phyloP scores from a whole-genome alignment of 2,888 invertebrate species.

The Azorinus chamasolen region DNA sequence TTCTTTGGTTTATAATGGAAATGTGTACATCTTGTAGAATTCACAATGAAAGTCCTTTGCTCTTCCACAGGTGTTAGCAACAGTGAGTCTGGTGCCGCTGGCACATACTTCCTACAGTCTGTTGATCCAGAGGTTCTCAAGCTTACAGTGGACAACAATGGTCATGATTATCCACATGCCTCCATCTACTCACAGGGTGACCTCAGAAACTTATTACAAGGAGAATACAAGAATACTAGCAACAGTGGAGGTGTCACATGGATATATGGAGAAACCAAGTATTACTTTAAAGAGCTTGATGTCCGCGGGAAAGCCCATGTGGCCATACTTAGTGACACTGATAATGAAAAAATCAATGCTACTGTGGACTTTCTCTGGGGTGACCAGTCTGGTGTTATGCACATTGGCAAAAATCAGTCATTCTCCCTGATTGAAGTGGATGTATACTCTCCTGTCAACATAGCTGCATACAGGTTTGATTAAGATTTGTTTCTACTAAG shows the following conservation, averaged over 20 bases:
- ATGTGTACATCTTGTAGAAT: no score
- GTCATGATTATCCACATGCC: constrained; percentile 69
- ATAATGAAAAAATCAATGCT: constrained; percentile 48
- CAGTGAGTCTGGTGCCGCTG: constrained; percentile 76
- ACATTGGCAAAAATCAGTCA: constrained; percentile 70
- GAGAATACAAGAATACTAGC: constrained; percentile 68
- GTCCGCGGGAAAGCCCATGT: constrained; percentile 77
- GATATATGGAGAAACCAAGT: constrained; percentile 60
- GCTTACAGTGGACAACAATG: constrained; percentile 71
- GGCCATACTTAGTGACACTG: constrained; percentile 73
- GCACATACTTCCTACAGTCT: constrained; percentile 71
- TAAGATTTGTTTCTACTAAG: not conserved
- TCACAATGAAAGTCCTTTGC: no score
- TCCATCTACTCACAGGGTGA: constrained; percentile 27
- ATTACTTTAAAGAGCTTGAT: constrained; percentile 68
- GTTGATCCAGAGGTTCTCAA: constrained; percentile 43
- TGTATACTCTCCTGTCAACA: constrained; percentile 74
- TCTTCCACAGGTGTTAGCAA: constrained; percentile 62
- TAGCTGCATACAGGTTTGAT: constrained; percentile 77
- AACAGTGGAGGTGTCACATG: constrained; percentile 76
- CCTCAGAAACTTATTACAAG: constrained; percentile 68
- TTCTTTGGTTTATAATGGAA: no score
- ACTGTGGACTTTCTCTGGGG: constrained; percentile 64
- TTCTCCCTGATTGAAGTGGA: constrained; percentile 70
- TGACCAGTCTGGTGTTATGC: constrained; percentile 74